These are phyloP conservation scores for Pyrrhosoma nymphula DNA, from an alignment of 2,888 invertebrate genomes.

Conservation along the genomic window DNA sequence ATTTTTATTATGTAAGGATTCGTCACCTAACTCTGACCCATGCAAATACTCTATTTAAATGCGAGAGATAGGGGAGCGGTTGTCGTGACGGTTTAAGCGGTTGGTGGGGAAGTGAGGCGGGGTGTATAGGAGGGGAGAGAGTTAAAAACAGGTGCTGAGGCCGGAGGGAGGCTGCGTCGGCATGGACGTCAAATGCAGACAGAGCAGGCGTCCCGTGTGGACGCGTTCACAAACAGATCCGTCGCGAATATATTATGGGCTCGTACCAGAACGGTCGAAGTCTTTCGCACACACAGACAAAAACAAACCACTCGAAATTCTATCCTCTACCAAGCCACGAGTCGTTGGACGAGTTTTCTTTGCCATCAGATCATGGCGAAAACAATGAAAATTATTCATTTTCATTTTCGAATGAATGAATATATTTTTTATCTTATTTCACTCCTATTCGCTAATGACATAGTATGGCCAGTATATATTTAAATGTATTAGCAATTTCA, in stretches of 20 bases:
- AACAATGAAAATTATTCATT: too few species aligned
- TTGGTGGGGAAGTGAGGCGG: background rate
- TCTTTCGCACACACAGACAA: background rate
- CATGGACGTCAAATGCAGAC: background rate
- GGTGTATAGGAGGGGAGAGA: background rate
- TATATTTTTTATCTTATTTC: too few species aligned
- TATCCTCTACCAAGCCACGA: background rate
- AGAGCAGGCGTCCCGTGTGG: background rate
- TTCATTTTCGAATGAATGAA: too few species aligned
- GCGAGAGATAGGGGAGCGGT: background rate
- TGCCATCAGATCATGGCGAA: too few species aligned
- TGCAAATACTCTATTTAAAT: too few species aligned
- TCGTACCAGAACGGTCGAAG: background rate
- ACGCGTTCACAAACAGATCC: constrained; percentile 12
- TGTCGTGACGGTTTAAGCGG: background rate
- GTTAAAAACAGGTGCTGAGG: background rate
- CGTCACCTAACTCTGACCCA: too few species aligned
- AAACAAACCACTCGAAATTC: background rate
- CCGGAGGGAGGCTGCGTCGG: background rate
- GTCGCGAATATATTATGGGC: background rate
- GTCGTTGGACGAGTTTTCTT: too few species aligned
- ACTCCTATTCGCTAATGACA: too few species aligned
- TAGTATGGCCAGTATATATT: too few species aligned
- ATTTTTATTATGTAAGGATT: too few species aligned
- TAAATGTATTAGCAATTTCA: too few species aligned